These are phyloP conservation scores for Apodemia mormo DNA, from an alignment of 2,888 invertebrate species.

Conservation along the genomic window DNA sequence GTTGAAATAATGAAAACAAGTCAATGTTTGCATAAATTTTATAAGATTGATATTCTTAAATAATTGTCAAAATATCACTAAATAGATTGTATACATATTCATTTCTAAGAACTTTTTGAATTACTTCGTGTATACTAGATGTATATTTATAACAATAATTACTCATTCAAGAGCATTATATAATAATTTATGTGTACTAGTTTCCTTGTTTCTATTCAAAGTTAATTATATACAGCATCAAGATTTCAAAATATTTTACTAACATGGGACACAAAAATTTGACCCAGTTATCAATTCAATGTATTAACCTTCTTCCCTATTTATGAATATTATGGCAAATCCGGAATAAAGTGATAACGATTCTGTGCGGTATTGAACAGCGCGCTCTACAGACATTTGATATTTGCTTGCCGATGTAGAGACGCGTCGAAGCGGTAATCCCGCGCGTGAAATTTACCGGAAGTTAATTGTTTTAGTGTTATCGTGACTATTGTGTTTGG, in stretches of 20 bases:
- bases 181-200: no score
- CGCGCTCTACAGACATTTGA: not conserved
- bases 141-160: no score
- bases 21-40: no score
- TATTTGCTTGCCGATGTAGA: not conserved
- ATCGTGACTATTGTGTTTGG: conserved; percentile 5
- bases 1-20: no score
- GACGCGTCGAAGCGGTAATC: conserved; percentile 6
- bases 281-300: not conserved
- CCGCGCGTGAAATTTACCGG: conserved; percentile 6
- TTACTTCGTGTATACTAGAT: no score
- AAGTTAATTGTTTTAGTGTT: not conserved
- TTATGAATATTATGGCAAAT: not conserved
- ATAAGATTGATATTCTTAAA: no score
- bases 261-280: conserved; percentile 1
- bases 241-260: not conserved
- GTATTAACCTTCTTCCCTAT: conserved; percentile 4
- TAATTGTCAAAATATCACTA: no score
- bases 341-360: conserved; percentile 2
- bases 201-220: no score
- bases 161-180: no score
- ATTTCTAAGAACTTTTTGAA: no score
- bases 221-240: no score
- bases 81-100: no score
- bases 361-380: not conserved